Evolutionary conservation across 1,140 invertebrate species (phyloP), one percentile per base, ranked within the genome.

Genomic region (Telenomus remus): DNA sequence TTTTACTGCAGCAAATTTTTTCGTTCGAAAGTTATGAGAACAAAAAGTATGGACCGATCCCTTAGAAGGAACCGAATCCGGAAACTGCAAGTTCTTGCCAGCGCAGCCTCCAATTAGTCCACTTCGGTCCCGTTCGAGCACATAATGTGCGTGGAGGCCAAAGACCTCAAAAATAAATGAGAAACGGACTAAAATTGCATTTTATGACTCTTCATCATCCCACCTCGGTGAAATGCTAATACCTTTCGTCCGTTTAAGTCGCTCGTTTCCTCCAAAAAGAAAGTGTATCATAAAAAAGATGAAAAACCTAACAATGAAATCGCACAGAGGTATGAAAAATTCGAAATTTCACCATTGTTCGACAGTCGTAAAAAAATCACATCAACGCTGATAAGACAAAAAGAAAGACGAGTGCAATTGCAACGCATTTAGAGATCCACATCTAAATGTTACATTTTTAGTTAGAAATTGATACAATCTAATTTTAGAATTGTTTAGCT

Each of bases 141-240:
- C 50, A 64, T 65, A 60, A 73, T 64, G 34, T 43, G 61, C 35
- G 15, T 46, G 9, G 55, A 54, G 61, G 60, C 48, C 70, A 73
- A 73, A 73, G 70, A 73, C 70, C 70, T 73, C 48, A 43, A 65
- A 57, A 65, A 55, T 73, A 73, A 65, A 60, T 60, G 70, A 65
- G 70, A 60, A 73, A 65, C 13, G 54, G 53, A 72, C 54, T 59
- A 53, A 59, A 72, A 59, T 64, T 64, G 42, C 53, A 16, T 63
- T 71, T 71, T 56, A 63, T 46, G 14, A 50, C 33, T 19, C 39
- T 54, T 60, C 65, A 54, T 60, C 44, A 54, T 60, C 44, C 57
- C 35, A 43, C 33, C 10, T 4, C 34, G 16, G 33, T 60, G 50
- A 47, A 60, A 47, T 47, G 39, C 44, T 68, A 39, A 68, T 19